phyloP scores from a whole-genome alignment of 2,113 vertebrate species.

The Pelmatolapia mariae region DNA sequence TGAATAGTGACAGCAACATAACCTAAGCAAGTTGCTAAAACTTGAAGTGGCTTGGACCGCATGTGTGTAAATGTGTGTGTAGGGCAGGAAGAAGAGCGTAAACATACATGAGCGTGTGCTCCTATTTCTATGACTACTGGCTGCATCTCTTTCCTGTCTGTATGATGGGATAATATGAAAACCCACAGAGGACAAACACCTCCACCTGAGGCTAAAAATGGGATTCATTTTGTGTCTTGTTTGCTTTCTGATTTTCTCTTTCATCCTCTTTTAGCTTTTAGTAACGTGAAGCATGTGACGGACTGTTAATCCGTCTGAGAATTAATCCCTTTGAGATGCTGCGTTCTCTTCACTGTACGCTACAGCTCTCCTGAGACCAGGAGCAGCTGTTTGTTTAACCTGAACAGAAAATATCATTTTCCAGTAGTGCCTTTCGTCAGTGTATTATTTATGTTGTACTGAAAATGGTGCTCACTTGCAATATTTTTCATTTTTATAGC shows the following conservation, averaged over 20 bases:
- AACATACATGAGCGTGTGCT: background rate
- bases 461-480: background rate
- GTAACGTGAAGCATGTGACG: background rate
- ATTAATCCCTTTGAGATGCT: slow-evolving; percentile 24
- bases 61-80: background rate
- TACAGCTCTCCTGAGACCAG: slow-evolving; percentile 15
- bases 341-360: background rate
- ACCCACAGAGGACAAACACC: background rate
- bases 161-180: background rate
- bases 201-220: slow-evolving; percentile 7
- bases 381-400: slow-evolving; percentile 8
- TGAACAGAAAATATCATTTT: slow-evolving; percentile 8
- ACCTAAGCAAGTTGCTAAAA: background rate
- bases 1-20: background rate
- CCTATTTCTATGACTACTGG: background rate
- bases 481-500: background rate
- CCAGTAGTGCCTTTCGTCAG: background rate
- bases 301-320: slow-evolving; percentile 7
- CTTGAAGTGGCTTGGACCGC: background rate
- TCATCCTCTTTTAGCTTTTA: background rate
- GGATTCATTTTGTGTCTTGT: background rate
- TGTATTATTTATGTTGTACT: background rate
- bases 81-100: background rate
- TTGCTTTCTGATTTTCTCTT: background rate
- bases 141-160: background rate